Base-by-base conservation (phyloP, 2,888 invertebrate species). In the Phorcus lineatus region DNA sequence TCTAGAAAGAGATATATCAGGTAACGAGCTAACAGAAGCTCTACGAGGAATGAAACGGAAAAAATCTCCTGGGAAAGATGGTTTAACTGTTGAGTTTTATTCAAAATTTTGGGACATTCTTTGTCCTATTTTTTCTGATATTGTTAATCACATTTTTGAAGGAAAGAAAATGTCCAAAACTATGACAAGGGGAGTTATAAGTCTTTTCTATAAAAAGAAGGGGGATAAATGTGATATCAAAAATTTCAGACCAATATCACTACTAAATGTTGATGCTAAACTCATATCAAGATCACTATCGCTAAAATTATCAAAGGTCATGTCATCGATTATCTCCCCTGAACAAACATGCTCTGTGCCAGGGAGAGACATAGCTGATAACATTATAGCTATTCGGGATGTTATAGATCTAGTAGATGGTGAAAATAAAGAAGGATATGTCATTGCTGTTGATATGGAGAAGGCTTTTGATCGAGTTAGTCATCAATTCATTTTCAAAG, bases 31-130 rank as follows among this genome's bases (percentile, higher is more conserved):
- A 4, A 36, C 36, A 4, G 36, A 36, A 7, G 36, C 36, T 4
- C 7, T 36, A 36, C 2, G 7, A 7, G 36, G 36, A 36, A 36
- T 36, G 36, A 36, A 36, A 36, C 36, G 36, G 24, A 19, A 17
- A 53, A 54, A 75, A 11, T 52, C 28, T 6, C 75, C 54, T 0
- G 53, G 75, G 0, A 19, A 28, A 4, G 53, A 53, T n/a, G 75
- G 75, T 19, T 9, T 54, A 17, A 75, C 75, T 7, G 53, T 53
- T 24, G 28, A 54, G 17, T 54, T 75, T 54, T 75, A 52, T 53
- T 17, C 53, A 52, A 75, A 47, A 16, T 75, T 75, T 75, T 75
- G 75, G 28, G 53, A 75, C 11, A 47, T 52, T 52, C 28, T 54
- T 11, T 52, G 75, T 54, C 57, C 24, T 19, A 57, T 57, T 24